Percentiles rank a stretch among this genome's conserved stretches.
These are phyloP conservation scores for Lathamus discolor DNA, from an alignment of 2,113 vertebrate genomes.

Conservation along the genomic window DNA sequence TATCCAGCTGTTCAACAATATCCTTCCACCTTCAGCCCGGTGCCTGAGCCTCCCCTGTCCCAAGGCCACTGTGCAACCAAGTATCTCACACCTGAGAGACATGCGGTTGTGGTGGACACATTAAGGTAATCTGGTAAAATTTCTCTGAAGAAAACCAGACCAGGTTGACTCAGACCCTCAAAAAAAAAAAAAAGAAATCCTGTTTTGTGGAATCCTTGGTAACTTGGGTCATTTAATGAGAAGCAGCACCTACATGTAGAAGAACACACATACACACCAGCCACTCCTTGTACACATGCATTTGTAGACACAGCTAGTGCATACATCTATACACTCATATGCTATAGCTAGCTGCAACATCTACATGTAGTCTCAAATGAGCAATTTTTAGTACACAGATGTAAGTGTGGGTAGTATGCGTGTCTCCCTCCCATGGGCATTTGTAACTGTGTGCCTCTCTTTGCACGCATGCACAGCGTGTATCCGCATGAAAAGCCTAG, in stretches of 20 bases:
- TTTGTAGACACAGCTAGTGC: neutral
- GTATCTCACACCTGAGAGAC: neutral
- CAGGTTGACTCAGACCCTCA: neutral
- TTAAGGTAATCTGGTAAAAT: neutral
- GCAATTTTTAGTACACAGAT: neutral
- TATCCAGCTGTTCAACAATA: neutral
- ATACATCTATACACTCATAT: neutral
- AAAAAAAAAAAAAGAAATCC: neutral
- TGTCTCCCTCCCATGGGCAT: neutral
- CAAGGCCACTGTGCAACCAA: neutral
- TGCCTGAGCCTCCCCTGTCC: neutral
- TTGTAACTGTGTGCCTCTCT: neutral
- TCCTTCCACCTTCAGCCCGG: neutral
- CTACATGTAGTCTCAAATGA: neutral
- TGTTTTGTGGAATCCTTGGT: neutral
- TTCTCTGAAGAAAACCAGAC: neutral
- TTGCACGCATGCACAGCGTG: neutral
- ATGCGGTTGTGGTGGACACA: neutral
- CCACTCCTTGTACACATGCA: neutral
- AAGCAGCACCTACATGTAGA: neutral
- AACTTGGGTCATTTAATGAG: neutral
- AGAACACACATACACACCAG: neutral
- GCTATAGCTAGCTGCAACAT: neutral
- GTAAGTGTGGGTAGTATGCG: neutral
- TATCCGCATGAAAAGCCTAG: slow-evolving; percentile 30